Percentiles rank a stretch among this genome's conserved stretches.
phyloP scores from a whole-genome alignment of 2,797 vertebrate species.

The Intellagama lesueurii region DNA sequence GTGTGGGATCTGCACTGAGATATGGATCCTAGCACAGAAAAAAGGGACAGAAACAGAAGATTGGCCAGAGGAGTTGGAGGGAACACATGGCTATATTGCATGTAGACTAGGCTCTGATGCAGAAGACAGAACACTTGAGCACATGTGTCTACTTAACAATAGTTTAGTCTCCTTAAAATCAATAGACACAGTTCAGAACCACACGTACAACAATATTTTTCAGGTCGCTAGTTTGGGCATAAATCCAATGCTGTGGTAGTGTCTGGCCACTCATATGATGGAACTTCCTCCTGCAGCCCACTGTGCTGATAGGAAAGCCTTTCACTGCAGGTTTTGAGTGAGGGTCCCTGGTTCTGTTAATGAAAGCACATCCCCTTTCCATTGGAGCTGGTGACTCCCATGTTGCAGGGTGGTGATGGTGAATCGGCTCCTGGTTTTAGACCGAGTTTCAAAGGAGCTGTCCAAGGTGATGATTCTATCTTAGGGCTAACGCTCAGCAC shows the following conservation, averaged over 20 bases:
- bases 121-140: not conserved
- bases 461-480: too few species aligned
- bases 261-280: not conserved
- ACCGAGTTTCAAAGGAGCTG: too few species aligned
- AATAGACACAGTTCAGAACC: not conserved
- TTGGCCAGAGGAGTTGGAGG: too few species aligned
- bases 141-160: not conserved
- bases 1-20: slow-evolving; percentile 98
- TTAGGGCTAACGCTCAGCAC: too few species aligned
- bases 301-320: not conserved
- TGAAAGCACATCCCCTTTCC: not conserved
- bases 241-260: not conserved
- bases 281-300: not conserved
- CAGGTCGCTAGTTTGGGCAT: not conserved
- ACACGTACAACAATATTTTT: not conserved
- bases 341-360: not conserved
- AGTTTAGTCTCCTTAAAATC: not conserved
- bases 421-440: too few species aligned
- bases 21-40: slow-evolving; percentile 89
- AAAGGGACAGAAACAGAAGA: slow-evolving; percentile 13
- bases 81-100: too few species aligned
- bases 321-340: not conserved
- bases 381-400: not conserved
- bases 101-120: not conserved
- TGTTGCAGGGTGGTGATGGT: not conserved